Conservation (phyloP, 1,140 invertebrate species). For the Drosophila hydei region DNA sequence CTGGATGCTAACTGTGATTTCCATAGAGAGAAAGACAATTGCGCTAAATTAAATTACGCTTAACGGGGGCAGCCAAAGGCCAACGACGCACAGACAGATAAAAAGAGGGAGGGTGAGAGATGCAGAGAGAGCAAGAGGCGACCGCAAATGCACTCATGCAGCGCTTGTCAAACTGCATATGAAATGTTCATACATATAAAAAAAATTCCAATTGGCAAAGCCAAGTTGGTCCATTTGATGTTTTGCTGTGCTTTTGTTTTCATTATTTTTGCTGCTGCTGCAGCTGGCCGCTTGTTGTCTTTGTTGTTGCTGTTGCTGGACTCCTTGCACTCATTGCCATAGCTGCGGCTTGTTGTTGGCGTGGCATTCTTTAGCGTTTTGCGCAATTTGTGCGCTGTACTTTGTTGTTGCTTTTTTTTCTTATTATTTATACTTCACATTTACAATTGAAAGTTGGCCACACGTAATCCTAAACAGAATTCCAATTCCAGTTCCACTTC, state of each 20-base stretch:
- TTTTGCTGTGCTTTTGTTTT: constrained; percentile 57
- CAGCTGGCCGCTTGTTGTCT: constrained; percentile 34
- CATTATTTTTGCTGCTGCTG: constrained; percentile 42
- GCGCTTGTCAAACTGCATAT: constrained; percentile 36
- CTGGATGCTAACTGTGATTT: constrained; percentile 30
- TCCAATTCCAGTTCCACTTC: constrained; percentile 26
- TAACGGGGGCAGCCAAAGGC: constrained; percentile 55
- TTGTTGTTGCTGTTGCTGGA: constrained; percentile 40
- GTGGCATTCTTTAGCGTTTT: constrained; percentile 69
- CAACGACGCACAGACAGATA: constrained; percentile 18
- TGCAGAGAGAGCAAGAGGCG: neutral
- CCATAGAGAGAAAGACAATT: constrained; percentile 56
- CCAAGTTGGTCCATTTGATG: constrained; percentile 71
- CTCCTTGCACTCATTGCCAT: constrained; percentile 31
- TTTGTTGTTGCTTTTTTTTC: constrained; percentile 43
- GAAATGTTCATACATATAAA: constrained; percentile 28
- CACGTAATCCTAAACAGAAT: constrained; percentile 37
- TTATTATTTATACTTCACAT: constrained; percentile 7
- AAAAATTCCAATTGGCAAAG: constrained; percentile 61
- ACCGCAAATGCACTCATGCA: constrained; percentile 15
- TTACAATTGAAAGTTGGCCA: constrained; percentile 46
- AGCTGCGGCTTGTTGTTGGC: constrained; percentile 48
- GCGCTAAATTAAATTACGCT: constrained; percentile 74
- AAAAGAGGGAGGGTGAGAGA: constrained; percentile 2
- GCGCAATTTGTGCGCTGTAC: constrained; percentile 77